These are phyloP conservation scores for Trialeurodes vaporariorum DNA, from an alignment of 1,140 invertebrate species.

Conservation along the genomic window DNA sequence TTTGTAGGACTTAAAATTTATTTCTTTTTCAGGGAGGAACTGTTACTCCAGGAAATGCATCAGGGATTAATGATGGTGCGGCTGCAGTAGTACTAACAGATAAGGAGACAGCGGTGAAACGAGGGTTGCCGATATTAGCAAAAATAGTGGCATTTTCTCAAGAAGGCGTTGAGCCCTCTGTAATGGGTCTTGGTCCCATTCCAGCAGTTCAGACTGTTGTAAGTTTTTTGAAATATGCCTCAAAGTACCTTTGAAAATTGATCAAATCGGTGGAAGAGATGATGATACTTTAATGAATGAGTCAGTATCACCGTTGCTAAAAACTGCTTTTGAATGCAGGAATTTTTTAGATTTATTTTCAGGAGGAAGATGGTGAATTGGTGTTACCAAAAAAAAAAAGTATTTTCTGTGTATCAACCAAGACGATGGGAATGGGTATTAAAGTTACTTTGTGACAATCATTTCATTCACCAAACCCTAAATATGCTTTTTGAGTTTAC, in stretches of 20 bases:
- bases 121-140: slow-evolving; percentile 44
- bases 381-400: too few relatives aligned
- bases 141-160: slow-evolving; percentile 52
- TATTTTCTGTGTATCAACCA: too few relatives aligned
- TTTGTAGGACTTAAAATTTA: background rate
- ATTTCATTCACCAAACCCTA: too few relatives aligned
- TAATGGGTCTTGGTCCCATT: slow-evolving; percentile 71
- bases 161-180: slow-evolving; percentile 52
- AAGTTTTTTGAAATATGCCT: slow-evolving; percentile 34
- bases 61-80: slow-evolving; percentile 77
- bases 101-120: slow-evolving; percentile 38
- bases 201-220: slow-evolving; percentile 51
- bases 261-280: background rate
- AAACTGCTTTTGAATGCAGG: background rate
- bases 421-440: too few relatives aligned
- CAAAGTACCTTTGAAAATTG: slow-evolving; percentile 8
- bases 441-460: too few relatives aligned
- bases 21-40: slow-evolving; percentile 40
- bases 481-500: too few relatives aligned
- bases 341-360: background rate
- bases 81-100: slow-evolving; percentile 64
- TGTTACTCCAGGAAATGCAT: slow-evolving; percentile 67
- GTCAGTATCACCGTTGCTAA: background rate
- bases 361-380: background rate
- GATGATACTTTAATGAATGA: background rate